Base-by-base conservation (phyloP, 2,888 invertebrate species). In the Odontocolon sp. region DNA sequence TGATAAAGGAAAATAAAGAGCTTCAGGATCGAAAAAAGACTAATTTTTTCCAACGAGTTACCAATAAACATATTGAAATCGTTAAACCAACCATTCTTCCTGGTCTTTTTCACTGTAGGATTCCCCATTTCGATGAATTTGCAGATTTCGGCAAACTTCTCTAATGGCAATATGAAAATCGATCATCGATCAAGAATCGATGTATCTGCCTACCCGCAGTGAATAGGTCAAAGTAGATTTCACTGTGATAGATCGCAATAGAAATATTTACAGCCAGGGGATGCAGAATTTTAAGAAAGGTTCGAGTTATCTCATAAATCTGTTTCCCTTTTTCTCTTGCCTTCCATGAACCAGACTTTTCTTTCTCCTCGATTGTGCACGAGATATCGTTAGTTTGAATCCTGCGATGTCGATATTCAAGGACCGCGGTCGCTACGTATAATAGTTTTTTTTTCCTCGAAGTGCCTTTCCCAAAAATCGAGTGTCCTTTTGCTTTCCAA, bases 1-100 rank as follows among this genome's bases (percentile, higher is more conserved):
- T 16, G 16, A 36, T 72, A 26, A 72, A 61, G n/a, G n/a, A n/a
- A n/a, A 72, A 71, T 63, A 71, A 57, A 77, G 72, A 57, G 50
- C 57, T 68, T 21, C 38, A 3, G 11, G 14, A 0, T 47, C 5
- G 33, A 45, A 61, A 52, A 14, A 52, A 52, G 50, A 11, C 50
- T 47, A 28, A 26, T 57, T 50, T 52, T 64, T 54, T 63, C 52
- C 21, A 26, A 47, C 18, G 45, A 45, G 11, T 5, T 11, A 18
- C n/a, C 16, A 28, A 14, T 16, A 2, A 6, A 5, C 2, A 21
- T 16, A 16, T n/a, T 11, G 21, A 28, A 67, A 40, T 18, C 33
- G 8, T 50, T 50, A 23, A 50, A 50, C 26, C n/a, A 47, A 47
- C 8, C 50, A 14, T 28, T 11, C 11, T 36, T 11, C 6, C 33